Evolutionary conservation across 2,888 invertebrate genomes (phyloP).

Genomic region (Yponomeuta cagnagella): DNA sequence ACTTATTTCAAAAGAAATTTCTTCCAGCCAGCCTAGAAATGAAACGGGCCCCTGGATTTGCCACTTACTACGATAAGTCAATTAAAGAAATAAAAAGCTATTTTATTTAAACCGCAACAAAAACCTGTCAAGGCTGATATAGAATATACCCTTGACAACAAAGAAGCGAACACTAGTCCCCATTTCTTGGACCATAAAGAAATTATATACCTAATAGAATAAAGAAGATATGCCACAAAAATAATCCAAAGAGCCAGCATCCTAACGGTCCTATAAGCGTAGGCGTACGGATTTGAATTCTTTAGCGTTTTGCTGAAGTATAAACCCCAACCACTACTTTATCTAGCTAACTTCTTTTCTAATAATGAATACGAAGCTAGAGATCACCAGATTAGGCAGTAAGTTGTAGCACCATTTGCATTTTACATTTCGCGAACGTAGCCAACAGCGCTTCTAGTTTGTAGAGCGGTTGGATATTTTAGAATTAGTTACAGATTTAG

Average conservation of each 20-base stretch:
- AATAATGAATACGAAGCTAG: background rate
- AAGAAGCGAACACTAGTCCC: background rate
- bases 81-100: too few relatives aligned
- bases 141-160: background rate
- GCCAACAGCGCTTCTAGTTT: background rate
- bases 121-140: too few relatives aligned
- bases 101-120: too few relatives aligned
- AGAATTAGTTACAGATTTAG: slow-evolving; percentile 2
- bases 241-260: background rate
- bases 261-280: slow-evolving; percentile 47
- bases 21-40: too few relatives aligned
- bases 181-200: background rate
- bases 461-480: background rate
- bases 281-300: slow-evolving; percentile 60
- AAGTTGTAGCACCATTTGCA: slow-evolving; percentile 56
- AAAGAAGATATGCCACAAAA: background rate
- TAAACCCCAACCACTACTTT: background rate
- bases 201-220: background rate
- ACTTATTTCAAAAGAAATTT: too few relatives aligned
- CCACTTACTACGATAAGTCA: too few relatives aligned
- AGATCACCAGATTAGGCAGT: background rate
- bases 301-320: slow-evolving; percentile 44
- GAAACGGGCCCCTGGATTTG: too few relatives aligned
- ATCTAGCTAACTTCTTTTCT: background rate
- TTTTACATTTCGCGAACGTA: slow-evolving; percentile 52